Evolutionary conservation across 2,113 vertebrate species (phyloP), one percentile per base, ranked within the genome.

Genomic region (Ailurus styani): DNA sequence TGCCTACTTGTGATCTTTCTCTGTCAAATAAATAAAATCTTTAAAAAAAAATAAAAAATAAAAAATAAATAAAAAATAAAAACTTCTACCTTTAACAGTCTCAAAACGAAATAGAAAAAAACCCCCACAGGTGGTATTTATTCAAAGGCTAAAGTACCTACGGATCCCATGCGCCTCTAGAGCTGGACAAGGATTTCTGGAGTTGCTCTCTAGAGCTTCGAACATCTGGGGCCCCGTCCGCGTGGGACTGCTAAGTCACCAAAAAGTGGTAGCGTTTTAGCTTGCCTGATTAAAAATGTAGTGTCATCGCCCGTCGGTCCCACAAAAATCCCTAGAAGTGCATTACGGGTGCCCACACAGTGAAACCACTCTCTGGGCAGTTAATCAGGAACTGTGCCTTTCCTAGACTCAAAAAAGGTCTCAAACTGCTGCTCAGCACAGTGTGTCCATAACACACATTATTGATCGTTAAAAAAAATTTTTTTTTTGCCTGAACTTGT

Each of bases 241-340:
- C 82, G 18, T 3, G 5, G 31, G 55, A 84, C 89, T 72, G 81
- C 81, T 45, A 79, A 82, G 70, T 93, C 84, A 55, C 93, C 90
- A 87, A 64, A 87, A 85, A 85, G 92, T 62, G 70, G 92, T 40
- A 72, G 90, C 84, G 57, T 94, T 96, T 96, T 37, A 42, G 52
- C 96, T 96, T 68, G 94, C 75, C 75, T 97, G 91, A 90, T 97
- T 97, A 92, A 96, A 87, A 72, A 68, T 0, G 0, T 50, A 81
- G 73, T 47, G 27, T 82, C 40, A 0, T 66, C 31, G 96, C 83
- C 81, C 84, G 52, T 4, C 8, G 64, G 79, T 66, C 92, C 81
- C 62, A 90, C 90, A 88, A 93, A 97, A 85, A 11, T 64, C 75
- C 37, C 75, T 45, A 14, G 27, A 60, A 73, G 70, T 40, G 29